Evolutionary conservation across 2,888 invertebrate genomes (phyloP).

Genomic region (Calameuta idolon): DNA sequence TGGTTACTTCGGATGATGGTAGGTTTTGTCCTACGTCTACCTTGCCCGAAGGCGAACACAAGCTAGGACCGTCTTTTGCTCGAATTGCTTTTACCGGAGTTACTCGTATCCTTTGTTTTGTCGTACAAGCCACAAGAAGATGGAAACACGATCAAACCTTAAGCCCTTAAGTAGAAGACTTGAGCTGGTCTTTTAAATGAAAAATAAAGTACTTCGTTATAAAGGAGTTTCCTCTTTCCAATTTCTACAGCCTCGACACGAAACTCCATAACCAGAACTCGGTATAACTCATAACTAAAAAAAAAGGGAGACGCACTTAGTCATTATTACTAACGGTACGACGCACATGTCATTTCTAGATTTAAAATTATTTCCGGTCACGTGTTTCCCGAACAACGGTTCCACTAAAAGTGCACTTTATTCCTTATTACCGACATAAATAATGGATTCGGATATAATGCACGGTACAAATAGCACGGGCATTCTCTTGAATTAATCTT

Average conservation of each 20-base stretch:
- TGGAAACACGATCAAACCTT: neutral
- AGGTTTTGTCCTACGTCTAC: neutral
- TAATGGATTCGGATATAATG: neutral
- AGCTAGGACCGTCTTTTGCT: neutral
- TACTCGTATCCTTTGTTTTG: neutral
- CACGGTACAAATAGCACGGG: neutral
- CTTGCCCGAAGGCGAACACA: neutral
- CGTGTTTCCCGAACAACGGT: neutral
- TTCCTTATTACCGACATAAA: neutral
- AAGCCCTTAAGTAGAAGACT: neutral
- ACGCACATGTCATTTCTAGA: neutral
- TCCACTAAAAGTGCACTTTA: neutral
- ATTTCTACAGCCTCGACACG: neutral
- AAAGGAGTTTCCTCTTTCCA: neutral
- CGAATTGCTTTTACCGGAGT: neutral
- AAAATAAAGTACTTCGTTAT: neutral
- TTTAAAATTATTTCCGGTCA: neutral
- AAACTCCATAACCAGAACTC: neutral
- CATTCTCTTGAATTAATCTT: neutral
- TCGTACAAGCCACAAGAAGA: neutral
- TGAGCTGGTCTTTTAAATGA: neutral
- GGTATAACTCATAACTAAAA: neutral
- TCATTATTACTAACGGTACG: neutral
- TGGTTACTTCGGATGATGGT: neutral
- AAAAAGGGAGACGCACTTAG: neutral